Percentiles rank a stretch among this genome's conserved stretches.
These are phyloP conservation scores for Coregonus suidteri DNA, from an alignment of 2,797 vertebrate genomes.

Conservation along the genomic window DNA sequence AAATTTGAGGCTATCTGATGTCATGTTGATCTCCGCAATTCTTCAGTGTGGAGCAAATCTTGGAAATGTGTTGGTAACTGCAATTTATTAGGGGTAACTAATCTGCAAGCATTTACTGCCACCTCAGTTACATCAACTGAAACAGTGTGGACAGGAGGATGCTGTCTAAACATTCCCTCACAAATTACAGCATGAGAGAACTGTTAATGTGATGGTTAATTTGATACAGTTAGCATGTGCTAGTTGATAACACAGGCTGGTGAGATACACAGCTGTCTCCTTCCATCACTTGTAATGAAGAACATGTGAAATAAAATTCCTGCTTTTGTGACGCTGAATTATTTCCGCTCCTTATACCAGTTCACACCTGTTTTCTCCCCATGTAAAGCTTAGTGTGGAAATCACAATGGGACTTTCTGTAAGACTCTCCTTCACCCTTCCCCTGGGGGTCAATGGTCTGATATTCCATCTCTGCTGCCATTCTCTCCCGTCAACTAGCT, in stretches of 20 bases:
- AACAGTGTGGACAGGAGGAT: background rate
- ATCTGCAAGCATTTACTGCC: background rate
- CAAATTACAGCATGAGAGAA: constrained; percentile 21
- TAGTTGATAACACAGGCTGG: constrained; percentile 4
- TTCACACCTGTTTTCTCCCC: constrained; percentile 49
- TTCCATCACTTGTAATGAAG: constrained; percentile 28
- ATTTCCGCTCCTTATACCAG: constrained; percentile 19
- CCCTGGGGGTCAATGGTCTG: constrained; percentile 43
- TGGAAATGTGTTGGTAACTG: background rate
- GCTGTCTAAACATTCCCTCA: constrained; percentile 26
- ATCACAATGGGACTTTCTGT: constrained; percentile 33
- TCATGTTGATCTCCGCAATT: background rate
- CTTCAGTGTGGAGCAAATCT: background rate
- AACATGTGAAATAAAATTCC: constrained; percentile 44
- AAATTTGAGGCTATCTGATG: background rate
- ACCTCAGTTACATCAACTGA: background rate
- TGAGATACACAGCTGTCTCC: constrained; percentile 51
- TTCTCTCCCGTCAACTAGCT: constrained; percentile 54
- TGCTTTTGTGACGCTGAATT: constrained; percentile 32
- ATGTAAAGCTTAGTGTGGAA: constrained; percentile 28
- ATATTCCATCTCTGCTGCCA: constrained; percentile 55
- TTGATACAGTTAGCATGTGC: constrained; percentile 11
- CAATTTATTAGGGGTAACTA: background rate
- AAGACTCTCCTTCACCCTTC: constrained; percentile 6
- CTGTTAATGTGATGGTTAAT: constrained; percentile 22